Conservation (phyloP, 2,797 vertebrate genomes). For the Micropoecilia bifurca region DNA sequence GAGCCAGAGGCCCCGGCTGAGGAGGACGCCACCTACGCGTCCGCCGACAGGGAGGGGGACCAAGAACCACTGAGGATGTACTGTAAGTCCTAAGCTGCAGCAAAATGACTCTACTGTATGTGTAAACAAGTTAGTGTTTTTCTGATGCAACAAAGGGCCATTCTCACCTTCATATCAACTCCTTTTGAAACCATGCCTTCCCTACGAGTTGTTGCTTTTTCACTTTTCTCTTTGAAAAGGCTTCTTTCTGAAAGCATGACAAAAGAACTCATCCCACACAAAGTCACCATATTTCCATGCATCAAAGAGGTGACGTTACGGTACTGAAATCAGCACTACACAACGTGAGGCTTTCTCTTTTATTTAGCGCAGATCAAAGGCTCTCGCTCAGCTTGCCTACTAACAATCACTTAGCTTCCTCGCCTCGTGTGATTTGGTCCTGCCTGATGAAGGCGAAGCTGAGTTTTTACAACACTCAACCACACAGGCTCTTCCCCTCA, state of each 20-base stretch:
- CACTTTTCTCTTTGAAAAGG: conserved; percentile 71
- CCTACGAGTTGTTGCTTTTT: conserved; percentile 64
- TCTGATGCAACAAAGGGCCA: conserved; percentile 66
- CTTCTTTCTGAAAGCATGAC: conserved; percentile 78
- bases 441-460: conserved; percentile 75
- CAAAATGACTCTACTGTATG: conserved; percentile 24
- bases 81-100: conserved; percentile 69
- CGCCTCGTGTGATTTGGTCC: conserved; percentile 75
- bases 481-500: conserved; percentile 73
- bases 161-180: conserved; percentile 68
- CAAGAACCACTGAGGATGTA: conserved; percentile 69
- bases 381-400: conserved; percentile 73
- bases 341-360: conserved; percentile 77
- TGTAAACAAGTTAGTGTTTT: conserved; percentile 66
- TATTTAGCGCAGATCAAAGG: conserved; percentile 79
- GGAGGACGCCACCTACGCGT: conserved; percentile 39
- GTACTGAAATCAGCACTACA: conserved; percentile 75
- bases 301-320: conserved; percentile 82
- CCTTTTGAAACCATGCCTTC: conserved; percentile 72
- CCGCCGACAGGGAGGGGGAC: conserved; percentile 53
- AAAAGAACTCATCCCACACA: conserved; percentile 80
- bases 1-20: conserved; percentile 60
- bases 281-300: conserved; percentile 78
- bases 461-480: conserved; percentile 78
- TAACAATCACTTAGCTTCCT: conserved; percentile 78